Conservation (phyloP, 2,797 vertebrate genomes). For the Gymnocypris eckloni region DNA sequence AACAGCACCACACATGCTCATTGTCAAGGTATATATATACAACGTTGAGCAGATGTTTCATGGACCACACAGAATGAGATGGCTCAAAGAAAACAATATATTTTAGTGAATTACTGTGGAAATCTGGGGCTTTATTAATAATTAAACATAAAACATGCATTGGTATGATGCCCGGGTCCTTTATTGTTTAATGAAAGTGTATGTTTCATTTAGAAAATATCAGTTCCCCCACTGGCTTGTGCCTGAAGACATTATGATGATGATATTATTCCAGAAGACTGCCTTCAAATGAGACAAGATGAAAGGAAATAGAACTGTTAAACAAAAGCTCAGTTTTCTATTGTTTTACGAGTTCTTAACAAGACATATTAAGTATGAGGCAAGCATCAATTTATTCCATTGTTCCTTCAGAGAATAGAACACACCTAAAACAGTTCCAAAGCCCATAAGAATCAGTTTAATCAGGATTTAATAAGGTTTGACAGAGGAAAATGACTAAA, state of each 20-base stretch:
- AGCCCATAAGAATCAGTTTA: constrained; percentile 15
- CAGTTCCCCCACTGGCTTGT: constrained; percentile 2
- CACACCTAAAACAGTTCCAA: constrained; percentile 1
- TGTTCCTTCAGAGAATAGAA: constrained; percentile 15
- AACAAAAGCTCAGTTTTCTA: constrained; percentile 31
- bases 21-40: neutral
- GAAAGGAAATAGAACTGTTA: neutral
- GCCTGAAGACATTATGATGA: constrained; percentile 20
- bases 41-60: neutral
- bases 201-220: constrained; percentile 3
- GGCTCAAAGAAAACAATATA: neutral
- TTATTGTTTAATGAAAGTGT: constrained; percentile 38
- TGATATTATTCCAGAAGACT: constrained; percentile 18
- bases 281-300: constrained; percentile 14
- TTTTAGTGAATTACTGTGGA: neutral
- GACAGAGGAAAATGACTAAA: constrained; percentile 47
- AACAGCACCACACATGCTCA: neutral
- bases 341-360: constrained; percentile 30
- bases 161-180: neutral
- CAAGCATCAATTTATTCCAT: neutral
- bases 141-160: neutral
- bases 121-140: constrained; percentile 20
- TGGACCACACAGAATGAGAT: neutral
- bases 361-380: neutral
- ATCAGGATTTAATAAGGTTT: constrained; percentile 38